Evolutionary conservation across 1,140 invertebrate genomes (phyloP).

Genomic region (Leptopilina boulardi): DNA sequence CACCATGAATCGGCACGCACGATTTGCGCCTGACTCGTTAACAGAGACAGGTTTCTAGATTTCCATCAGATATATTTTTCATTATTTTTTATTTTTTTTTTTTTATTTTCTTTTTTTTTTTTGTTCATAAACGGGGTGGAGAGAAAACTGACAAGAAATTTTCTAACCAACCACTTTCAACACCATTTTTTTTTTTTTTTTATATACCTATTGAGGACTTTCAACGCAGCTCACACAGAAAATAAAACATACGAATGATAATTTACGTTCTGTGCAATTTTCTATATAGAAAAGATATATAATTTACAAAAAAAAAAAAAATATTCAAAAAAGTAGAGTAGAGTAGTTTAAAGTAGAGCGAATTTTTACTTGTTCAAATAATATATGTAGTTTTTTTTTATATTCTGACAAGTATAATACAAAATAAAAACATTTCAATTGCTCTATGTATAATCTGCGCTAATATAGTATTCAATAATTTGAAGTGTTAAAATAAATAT

Average conservation of each 20-base stretch:
- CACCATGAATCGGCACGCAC: slow-evolving; percentile 25
- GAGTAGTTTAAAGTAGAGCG: too few species aligned
- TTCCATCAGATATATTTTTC: slow-evolving; percentile 19
- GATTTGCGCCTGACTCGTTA: slow-evolving; percentile 28
- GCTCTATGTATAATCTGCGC: too few species aligned
- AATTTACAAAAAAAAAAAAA: neutral
- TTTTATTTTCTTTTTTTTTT: neutral
- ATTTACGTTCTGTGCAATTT: neutral
- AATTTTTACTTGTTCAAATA: too few species aligned
- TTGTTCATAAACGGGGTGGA: neutral
- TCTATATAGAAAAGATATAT: neutral
- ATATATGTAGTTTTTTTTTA: too few species aligned
- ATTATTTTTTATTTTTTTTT: neutral
- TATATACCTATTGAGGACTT: neutral
- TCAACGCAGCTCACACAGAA: neutral
- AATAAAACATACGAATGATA: neutral
- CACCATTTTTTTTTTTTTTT: too few species aligned
- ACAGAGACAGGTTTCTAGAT: slow-evolving; percentile 26
- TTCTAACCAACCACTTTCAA: neutral
- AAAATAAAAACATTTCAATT: too few species aligned
- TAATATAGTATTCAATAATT: too few species aligned
- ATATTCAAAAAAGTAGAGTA: too few species aligned
- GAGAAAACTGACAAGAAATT: slow-evolving; percentile 18
- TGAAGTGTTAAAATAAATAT: too few species aligned
- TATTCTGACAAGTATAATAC: too few species aligned